Evolutionary conservation across 2,797 vertebrate genomes (phyloP).

Genomic region (Hybognathus amarus): DNA sequence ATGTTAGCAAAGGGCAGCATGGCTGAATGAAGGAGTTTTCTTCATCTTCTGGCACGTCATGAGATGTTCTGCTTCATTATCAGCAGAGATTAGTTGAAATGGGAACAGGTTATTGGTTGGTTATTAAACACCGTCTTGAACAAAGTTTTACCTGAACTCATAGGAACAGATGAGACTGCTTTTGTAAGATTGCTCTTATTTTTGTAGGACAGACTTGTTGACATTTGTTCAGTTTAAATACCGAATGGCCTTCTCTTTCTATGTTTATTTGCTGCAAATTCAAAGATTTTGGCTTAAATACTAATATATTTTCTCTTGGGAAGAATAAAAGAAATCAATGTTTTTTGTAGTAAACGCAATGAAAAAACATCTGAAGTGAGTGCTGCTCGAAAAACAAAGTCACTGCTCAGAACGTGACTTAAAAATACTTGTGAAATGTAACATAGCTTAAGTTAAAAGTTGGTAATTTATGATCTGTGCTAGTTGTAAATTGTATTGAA

Average conservation of each 20-base stretch:
- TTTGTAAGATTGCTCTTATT: constrained; percentile 35
- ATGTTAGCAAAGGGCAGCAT: neutral
- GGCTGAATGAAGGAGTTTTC: neutral
- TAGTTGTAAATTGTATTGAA: constrained; percentile 70
- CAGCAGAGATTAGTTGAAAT: constrained; percentile 15
- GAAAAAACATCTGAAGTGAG: constrained; percentile 58
- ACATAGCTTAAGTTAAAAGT: constrained; percentile 73
- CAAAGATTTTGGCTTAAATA: constrained; percentile 49
- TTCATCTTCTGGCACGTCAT: neutral
- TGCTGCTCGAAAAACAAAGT: constrained; percentile 63
- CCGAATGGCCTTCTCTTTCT: constrained; percentile 51
- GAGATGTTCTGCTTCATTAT: neutral
- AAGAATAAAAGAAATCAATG: constrained; percentile 58
- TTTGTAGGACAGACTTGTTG: constrained; percentile 31
- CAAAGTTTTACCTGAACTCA: constrained; percentile 28
- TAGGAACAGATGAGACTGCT: neutral
- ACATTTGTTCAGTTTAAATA: constrained; percentile 37
- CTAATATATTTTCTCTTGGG: constrained; percentile 56
- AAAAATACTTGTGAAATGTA: constrained; percentile 56
- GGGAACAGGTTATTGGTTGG: neutral
- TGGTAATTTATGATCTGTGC: constrained; percentile 65
- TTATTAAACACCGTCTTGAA: neutral
- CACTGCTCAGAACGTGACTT: constrained; percentile 59
- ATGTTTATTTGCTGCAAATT: constrained; percentile 47
- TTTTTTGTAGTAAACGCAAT: constrained; percentile 59